These are phyloP conservation scores for Phacellophora camtschatica DNA, from an alignment of 30 jellyfish, hydroid and myxozoan genomes.

Conservation along the genomic window DNA sequence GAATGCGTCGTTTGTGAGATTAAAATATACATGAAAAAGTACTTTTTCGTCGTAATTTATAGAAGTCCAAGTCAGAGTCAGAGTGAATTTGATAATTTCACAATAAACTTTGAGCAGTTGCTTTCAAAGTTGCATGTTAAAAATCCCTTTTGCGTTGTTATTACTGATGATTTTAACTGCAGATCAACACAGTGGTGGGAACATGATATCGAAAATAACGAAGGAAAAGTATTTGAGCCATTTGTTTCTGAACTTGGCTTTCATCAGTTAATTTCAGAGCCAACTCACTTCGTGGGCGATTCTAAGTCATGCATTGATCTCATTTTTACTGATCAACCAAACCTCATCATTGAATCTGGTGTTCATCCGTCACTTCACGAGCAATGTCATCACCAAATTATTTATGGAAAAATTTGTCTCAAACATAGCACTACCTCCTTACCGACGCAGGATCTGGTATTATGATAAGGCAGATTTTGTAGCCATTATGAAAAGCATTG, in stretches of 20 bases:
- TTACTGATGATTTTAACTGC: slow-evolving; percentile 18
- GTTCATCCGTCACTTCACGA: slow-evolving; percentile 12
- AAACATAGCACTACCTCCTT: slow-evolving; percentile 9
- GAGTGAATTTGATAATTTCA: slow-evolving; percentile 15
- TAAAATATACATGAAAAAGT: not conserved
- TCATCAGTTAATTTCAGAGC: not conserved
- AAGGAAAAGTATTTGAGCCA: not conserved
- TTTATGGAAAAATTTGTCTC: not conserved
- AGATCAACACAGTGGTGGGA: too few relatives aligned
- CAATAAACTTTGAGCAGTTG: slow-evolving; percentile 23
- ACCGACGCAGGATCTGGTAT: not conserved
- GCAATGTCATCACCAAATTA: slow-evolving; percentile 28
- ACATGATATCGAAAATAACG: not conserved
- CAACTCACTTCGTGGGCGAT: slow-evolving; percentile 16
- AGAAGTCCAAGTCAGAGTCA: too few relatives aligned
- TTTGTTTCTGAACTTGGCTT: not conserved
- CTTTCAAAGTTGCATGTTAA: slow-evolving; percentile 17
- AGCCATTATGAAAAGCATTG: slow-evolving; percentile 44
- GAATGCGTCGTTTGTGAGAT: not conserved
- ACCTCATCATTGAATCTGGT: not conserved
- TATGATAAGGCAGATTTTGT: not conserved
- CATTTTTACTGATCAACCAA: too few relatives aligned
- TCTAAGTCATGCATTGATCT: too few relatives aligned
- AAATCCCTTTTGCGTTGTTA: slow-evolving; percentile 22
- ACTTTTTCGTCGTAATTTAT: not conserved